phyloP scores from a whole-genome alignment of 2,797 vertebrate genomes.

The Myripristis murdjan region DNA sequence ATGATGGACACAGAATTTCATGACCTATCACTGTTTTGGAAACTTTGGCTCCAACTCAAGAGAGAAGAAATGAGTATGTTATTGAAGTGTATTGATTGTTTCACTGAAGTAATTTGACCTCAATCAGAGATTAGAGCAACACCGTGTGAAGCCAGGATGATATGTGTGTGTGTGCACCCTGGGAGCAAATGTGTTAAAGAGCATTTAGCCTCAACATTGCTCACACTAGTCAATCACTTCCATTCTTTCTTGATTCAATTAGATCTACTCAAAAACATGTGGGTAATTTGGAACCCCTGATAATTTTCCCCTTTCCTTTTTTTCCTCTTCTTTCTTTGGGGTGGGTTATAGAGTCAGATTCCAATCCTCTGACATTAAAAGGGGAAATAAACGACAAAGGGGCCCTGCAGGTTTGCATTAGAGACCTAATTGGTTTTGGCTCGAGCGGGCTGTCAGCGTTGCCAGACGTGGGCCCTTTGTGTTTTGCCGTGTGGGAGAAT shows the following conservation, averaged over 20 bases:
- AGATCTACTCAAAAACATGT: conserved; percentile 74
- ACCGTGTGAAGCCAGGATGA: conserved; percentile 46
- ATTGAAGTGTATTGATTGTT: conserved; percentile 47
- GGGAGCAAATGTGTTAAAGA: conserved; percentile 71
- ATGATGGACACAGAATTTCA: conserved; percentile 35
- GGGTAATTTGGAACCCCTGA: conserved; percentile 75
- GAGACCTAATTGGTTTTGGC: conserved; percentile 88
- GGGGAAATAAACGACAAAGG: conserved; percentile 86
- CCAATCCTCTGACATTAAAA: conserved; percentile 87
- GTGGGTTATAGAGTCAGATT: conserved; percentile 80
- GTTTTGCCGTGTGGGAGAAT: conserved; percentile 82
- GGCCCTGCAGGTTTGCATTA: conserved; percentile 88
- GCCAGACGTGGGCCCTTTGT: conserved; percentile 79
- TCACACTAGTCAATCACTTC: conserved; percentile 76
- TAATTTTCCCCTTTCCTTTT: conserved; percentile 70
- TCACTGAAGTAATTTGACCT: conserved; percentile 52
- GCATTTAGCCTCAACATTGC: conserved; percentile 59
- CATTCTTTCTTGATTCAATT: conserved; percentile 79
- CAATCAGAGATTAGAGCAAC: conserved; percentile 53
- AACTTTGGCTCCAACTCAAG: conserved; percentile 20
- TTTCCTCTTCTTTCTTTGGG: conserved; percentile 67
- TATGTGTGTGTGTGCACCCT: conserved; percentile 49
- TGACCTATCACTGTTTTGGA: conserved; percentile 27
- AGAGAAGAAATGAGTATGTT: conserved; percentile 26
- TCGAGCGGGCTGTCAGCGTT: conserved; percentile 72